These are phyloP conservation scores for Pipistrellus pygmaeus DNA, from an alignment of 2,797 vertebrate genomes.

Conservation along the genomic window DNA sequence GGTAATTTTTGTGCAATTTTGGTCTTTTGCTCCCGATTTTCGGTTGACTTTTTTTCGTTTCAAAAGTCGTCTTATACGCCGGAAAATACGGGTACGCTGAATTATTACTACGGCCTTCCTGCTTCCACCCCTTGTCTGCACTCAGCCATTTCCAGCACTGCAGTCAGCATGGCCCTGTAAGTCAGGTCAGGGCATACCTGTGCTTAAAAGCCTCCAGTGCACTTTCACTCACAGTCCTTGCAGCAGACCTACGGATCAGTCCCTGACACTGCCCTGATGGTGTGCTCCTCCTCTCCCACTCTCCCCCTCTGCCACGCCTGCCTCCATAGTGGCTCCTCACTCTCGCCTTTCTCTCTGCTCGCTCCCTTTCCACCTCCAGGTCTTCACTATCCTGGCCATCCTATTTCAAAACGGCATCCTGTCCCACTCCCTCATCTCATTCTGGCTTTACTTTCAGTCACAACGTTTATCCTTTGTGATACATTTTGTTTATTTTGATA, in stretches of 20 bases:
- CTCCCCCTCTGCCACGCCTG: rapidly evolving
- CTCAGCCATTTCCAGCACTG: neutral
- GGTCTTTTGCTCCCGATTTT: too few species aligned
- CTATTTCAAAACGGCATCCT: neutral
- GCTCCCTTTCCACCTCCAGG: neutral
- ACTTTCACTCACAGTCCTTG: neutral
- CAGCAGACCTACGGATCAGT: too few species aligned
- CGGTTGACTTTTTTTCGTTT: too few species aligned
- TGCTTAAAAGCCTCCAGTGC: neutral
- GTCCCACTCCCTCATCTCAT: neutral
- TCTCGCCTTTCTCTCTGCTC: neutral
- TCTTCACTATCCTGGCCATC: neutral
- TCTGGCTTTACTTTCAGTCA: neutral
- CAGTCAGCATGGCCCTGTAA: rapidly evolving
- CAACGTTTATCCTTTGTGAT: neutral
- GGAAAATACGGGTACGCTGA: neutral
- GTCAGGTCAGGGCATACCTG: neutral
- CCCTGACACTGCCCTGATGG: neutral
- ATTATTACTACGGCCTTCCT: neutral
- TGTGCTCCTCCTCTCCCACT: rapidly evolving
- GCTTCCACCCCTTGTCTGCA: neutral
- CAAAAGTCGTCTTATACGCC: too few species aligned
- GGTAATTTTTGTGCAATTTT: too few species aligned
- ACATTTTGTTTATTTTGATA: neutral
- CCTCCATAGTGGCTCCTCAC: neutral